Evolutionary conservation across 2,888 invertebrate genomes (phyloP), one percentile per base, ranked within the genome.

Genomic region (Fragum sueziense): DNA sequence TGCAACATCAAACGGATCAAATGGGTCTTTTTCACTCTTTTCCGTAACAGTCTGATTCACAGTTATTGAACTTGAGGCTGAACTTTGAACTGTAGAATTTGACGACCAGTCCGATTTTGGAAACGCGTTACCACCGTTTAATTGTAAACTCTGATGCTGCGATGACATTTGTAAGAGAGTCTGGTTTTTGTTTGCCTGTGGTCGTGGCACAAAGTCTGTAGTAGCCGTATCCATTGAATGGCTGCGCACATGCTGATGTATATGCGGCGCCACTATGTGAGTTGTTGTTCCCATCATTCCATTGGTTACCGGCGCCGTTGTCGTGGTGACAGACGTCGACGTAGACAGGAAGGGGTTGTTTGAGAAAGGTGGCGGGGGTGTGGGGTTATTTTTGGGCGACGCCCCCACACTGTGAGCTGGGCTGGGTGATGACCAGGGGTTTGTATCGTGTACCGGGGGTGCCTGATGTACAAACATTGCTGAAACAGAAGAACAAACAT

Each of bases 1-100:
- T 88, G 97, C 97, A 20, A 97, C 96, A 91, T 97, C 96, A 91
- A 97, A 97, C 0, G 97, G 97, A 93, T 97, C 96, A 41, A 90
- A 81, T 57, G 69, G 71, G 54, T 79, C 77, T 34, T 33, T 61
- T 31, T 33, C 61, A 27, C 41, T 76, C 65, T 27, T 65, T 37
- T 65, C 31, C 7, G 33, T 34, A 1, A 14, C 65, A 65, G 65
- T 25, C 41, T 37, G 41, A 82, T 83, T 61, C 11, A 37, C 47
- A 17, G 82, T 76, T 57, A 75, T 79, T 70, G 75, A 78, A 67
- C 76, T 84, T 27, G 84, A 67, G 20, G 80, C 76, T 22, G 57
- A 57, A 41, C 31, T 68, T 41, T 68, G 52, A 51, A 47, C 68
- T 54, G 52, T 41, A 31, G 62, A 33, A 67, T 69, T 71, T 41